Conservation (phyloP, 1,140 invertebrate species). For the Megalonaias nervosa region DNA sequence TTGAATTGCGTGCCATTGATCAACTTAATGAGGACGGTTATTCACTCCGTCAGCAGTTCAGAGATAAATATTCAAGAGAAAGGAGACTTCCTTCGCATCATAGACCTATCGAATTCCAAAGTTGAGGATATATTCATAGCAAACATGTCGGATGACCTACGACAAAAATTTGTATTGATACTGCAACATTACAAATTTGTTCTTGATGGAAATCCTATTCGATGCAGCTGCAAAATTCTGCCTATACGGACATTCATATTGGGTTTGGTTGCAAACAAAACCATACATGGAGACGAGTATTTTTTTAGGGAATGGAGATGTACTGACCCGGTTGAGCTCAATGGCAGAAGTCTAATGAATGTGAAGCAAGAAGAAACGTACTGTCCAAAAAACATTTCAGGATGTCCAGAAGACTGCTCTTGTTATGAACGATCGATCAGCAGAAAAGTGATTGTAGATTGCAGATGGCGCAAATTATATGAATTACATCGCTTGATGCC, state of each 20-base stretch:
- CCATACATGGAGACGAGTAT: conserved; percentile 40
- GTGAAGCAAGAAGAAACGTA: conserved; percentile 47
- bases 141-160: conserved; percentile 3
- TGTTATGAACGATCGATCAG: conserved; percentile 45
- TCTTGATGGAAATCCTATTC: conserved; percentile 35
- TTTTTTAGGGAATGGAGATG: conserved; percentile 51
- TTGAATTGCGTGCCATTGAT: conserved; percentile 4
- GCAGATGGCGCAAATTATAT: conserved; percentile 26
- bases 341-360: conserved; percentile 19
- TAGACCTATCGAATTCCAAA: conserved; percentile 36
- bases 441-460: conserved; percentile 51
- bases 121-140: conserved; percentile 29
- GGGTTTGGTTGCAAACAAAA: conserved; percentile 1
- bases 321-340: conserved; percentile 37
- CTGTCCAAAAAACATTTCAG: conserved; percentile 23
- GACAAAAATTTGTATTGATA: conserved; percentile 14
- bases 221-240: conserved; percentile 51
- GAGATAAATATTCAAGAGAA: conserved; percentile 17
- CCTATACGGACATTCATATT: conserved; percentile 35
- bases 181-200: conserved; percentile 48
- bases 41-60: conserved; percentile 30
- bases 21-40: conserved; percentile 26
- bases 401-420: conserved; percentile 39
- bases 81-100: conserved; percentile 13
- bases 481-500: conserved; percentile 39